Base-by-base conservation (phyloP, 2,888 invertebrate species). In the Imbricaverruca yamaguchii region DNA sequence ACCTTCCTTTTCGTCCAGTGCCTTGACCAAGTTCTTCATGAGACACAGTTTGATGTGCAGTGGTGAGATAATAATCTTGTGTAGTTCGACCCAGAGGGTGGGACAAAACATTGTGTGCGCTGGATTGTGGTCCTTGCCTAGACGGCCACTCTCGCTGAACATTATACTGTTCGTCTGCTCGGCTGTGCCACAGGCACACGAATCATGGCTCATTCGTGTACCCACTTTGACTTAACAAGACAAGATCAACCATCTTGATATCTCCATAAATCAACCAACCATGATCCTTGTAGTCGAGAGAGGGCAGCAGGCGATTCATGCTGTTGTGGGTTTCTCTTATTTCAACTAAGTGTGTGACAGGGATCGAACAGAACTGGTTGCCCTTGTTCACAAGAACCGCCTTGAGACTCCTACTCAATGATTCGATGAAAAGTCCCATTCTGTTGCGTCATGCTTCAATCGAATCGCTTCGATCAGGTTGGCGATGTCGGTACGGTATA, bases 131-230 rank as follows among this genome's bases (percentile, higher is more conserved):
- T 1, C 59, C 59, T 59, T 15, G 59, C 59, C 59, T 59, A 59
- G 11, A 59, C 11, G 59, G 59, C 59, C 7, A 59, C 59, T 59
- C 59, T 59, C 59, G 59, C 15, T 79, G 57, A 7, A 79, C 55
- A 81, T 81, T 61, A 61, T 81, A 80, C 61, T 81, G 79, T 55
- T 79, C 80, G 56, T 80, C 80, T 55, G 79, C 80, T 55, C 55
- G 80, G 80, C 80, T 81, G 63, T 81, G 12, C 81, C 80, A 81
- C 80, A 61, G 39, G 65, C 80, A 81, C 56, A 80, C 59, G 67
- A 63, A 81, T 65, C 81, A 81, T 81, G 81, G 81, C 56, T 80
- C 80, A 55, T 81, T 81, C 56, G 39, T 81, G 81, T 81, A 81
- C 67, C 80, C 80, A 53, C 80, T 55, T 80, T 80, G 81, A 55